Conservation (phyloP, 2,113 vertebrate genomes). For the Corydoras maculifer region DNA sequence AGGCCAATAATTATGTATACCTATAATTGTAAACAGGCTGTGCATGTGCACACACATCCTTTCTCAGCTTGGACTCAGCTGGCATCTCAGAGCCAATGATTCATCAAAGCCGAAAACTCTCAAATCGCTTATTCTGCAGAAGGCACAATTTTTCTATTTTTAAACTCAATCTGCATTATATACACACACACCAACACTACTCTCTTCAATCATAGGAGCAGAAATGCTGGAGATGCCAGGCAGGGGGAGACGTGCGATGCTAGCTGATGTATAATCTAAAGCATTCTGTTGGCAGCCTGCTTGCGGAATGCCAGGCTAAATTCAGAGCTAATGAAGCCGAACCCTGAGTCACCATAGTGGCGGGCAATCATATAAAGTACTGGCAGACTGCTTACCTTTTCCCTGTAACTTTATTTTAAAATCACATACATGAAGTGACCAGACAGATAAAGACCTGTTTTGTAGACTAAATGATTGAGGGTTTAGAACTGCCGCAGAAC, state of each 20-base stretch:
- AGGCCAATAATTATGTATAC: background rate
- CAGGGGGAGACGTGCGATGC: constrained; percentile 44
- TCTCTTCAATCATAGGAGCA: constrained; percentile 28
- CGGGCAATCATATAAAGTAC: constrained; percentile 10
- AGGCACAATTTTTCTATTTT: constrained; percentile 62
- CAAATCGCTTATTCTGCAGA: constrained; percentile 65
- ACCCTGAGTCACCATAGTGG: constrained; percentile 18
- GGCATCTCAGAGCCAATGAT: constrained; percentile 59
- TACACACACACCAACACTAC: constrained; percentile 38
- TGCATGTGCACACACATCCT: background rate
- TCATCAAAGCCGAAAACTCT: constrained; percentile 57
- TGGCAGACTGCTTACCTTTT: constrained; percentile 26
- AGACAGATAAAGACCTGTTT: background rate
- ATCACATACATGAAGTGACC: background rate
- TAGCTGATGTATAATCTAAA: constrained; percentile 55
- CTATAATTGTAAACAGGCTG: constrained; percentile 6
- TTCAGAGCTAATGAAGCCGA: constrained; percentile 46
- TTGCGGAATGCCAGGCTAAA: constrained; percentile 53
- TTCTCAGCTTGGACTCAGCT: constrained; percentile 48
- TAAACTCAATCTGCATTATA: constrained; percentile 52
- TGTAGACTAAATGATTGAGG: too few relatives aligned
- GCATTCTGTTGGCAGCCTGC: constrained; percentile 43
- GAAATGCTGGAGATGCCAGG: constrained; percentile 34
- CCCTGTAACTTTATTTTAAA: background rate
- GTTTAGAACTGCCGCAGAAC: too few relatives aligned